These are phyloP conservation scores for Mythimna lalbum DNA, from an alignment of 2,888 invertebrate genomes.

Conservation along the genomic window DNA sequence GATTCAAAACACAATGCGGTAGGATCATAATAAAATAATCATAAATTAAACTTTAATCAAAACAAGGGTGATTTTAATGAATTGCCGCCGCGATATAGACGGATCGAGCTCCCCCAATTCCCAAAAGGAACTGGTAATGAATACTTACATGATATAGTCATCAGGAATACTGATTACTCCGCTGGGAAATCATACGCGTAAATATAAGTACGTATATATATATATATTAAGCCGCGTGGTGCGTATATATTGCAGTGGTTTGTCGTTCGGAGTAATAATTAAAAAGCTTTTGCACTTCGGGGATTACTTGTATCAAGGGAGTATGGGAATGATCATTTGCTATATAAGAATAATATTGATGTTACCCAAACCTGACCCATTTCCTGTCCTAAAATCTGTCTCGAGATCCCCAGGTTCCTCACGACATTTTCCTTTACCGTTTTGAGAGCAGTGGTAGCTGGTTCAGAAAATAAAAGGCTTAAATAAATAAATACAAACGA, in stretches of 20 bases:
- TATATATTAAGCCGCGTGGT: not conserved
- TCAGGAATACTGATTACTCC: constrained; percentile 54
- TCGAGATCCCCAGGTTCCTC: no score
- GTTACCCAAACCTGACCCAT: no score
- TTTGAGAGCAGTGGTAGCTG: no score
- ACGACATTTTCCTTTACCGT: no score
- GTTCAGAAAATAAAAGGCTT: no score
- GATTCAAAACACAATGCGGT: not conserved
- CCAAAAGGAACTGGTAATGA: constrained; percentile 40
- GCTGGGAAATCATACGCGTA: constrained; percentile 42
- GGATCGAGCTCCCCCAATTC: constrained; percentile 14
- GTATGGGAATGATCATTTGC: not conserved
- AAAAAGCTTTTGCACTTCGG: constrained; percentile 14
- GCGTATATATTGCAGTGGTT: constrained; percentile 14
- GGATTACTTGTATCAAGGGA: not conserved
- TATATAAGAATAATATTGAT: not conserved
- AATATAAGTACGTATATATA: constrained; percentile 15
- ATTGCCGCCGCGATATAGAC: constrained; percentile 24
- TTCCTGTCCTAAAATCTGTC: no score
- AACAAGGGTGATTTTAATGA: constrained; percentile 15
- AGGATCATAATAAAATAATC: not conserved
- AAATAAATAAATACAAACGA: no score
- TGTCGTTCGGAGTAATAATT: constrained; percentile 26
- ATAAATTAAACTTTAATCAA: constrained; percentile 10
- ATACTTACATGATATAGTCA: constrained; percentile 50